These are phyloP conservation scores for Phrixothrix hirtus DNA, from an alignment of 2,888 invertebrate species.

Conservation along the genomic window DNA sequence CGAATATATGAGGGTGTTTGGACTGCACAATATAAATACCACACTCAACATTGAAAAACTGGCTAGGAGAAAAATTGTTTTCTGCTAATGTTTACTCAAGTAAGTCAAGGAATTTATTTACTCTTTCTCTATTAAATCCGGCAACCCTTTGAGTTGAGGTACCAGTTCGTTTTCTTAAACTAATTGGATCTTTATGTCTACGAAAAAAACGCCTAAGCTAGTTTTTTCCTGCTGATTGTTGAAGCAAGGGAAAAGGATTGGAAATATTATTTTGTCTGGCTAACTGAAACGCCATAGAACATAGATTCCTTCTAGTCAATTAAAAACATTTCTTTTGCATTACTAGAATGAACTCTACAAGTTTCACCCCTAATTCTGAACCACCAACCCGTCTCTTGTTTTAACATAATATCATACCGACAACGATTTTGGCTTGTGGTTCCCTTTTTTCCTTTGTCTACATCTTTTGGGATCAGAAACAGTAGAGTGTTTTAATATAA, in stretches of 20 bases:
- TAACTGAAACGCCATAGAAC: constrained; percentile 8
- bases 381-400: too few relatives aligned
- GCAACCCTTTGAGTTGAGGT: constrained; percentile 6
- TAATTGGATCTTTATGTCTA: constrained; percentile 5
- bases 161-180: constrained; percentile 7
- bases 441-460: too few relatives aligned
- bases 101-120: constrained; percentile 21
- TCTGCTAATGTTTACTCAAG: too few relatives aligned
- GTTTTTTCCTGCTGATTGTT: constrained; percentile 15
- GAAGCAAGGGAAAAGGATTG: constrained; percentile 12
- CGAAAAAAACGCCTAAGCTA: constrained; percentile 8
- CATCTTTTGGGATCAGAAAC: too few relatives aligned
- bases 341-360: constrained; percentile 1
- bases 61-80: not conserved
- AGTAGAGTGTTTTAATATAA: too few relatives aligned
- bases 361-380: constrained; percentile 6
- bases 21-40: too few relatives aligned
- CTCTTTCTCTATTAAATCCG: constrained; percentile 19
- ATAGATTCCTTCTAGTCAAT: constrained; percentile 4
- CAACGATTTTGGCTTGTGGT: too few relatives aligned
- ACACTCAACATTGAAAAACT: too few relatives aligned
- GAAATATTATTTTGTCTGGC: constrained; percentile 9
- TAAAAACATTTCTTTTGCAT: constrained; percentile 8
- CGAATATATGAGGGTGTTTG: not conserved
- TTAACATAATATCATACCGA: too few relatives aligned